phyloP scores from a whole-genome alignment of 1,140 invertebrate genomes.

The Platyscapa corneri region DNA sequence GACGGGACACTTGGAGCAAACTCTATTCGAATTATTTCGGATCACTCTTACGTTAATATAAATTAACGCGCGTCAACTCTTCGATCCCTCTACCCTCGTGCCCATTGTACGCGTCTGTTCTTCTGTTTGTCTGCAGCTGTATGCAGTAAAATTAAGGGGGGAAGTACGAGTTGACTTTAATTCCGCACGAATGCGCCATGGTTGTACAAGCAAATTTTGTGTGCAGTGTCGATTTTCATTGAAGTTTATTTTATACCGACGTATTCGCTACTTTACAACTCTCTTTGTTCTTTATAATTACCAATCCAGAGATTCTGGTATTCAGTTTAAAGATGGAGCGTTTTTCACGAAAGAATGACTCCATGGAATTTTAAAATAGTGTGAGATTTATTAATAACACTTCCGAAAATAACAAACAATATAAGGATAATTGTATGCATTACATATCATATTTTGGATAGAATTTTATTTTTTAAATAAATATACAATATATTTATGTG shows the following conservation, averaged over 20 bases:
- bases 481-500: too few relatives aligned
- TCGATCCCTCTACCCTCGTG: neutral
- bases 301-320: too few relatives aligned
- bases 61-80: slow-evolving; percentile 54
- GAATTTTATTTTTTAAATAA: too few relatives aligned
- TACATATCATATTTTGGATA: too few relatives aligned
- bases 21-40: slow-evolving; percentile 61
- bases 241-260: neutral
- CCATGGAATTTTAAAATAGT: too few relatives aligned
- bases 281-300: neutral
- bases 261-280: neutral
- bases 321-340: too few relatives aligned
- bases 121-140: too few relatives aligned
- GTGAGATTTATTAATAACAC: too few relatives aligned
- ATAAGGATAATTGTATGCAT: too few relatives aligned
- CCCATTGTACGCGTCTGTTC: too few relatives aligned
- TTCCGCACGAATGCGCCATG: neutral
- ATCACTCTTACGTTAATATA: slow-evolving; percentile 57
- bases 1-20: slow-evolving; percentile 52
- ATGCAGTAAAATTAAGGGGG: neutral
- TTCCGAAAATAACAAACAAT: too few relatives aligned
- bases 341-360: too few relatives aligned
- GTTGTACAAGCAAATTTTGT: neutral
- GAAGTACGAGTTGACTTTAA: neutral
- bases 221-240: neutral